These are phyloP conservation scores for Oenanthe oenanthe DNA, from an alignment of 2,113 vertebrate species.

Conservation along the genomic window DNA sequence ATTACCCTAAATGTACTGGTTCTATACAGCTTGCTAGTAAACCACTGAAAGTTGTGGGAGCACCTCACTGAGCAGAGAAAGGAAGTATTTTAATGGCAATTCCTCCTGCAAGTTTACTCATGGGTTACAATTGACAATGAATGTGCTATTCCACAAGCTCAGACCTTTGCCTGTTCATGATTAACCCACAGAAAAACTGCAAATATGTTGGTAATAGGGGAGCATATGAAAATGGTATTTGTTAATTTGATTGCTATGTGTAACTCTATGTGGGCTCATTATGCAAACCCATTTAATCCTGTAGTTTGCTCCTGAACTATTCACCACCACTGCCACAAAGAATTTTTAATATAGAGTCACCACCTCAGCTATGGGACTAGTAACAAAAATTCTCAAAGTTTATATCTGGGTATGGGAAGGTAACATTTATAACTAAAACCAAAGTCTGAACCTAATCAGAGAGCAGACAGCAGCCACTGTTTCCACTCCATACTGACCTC, in stretches of 20 bases:
- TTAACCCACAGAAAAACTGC: not conserved
- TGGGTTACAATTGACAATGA: not conserved
- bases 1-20: slow-evolving; percentile 1
- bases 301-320: not conserved
- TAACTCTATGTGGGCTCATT: not conserved
- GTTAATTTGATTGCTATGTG: not conserved
- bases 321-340: not conserved
- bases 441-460: not conserved
- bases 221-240: not conserved
- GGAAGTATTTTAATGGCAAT: not conserved
- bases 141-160: not conserved
- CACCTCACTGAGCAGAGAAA: not conserved
- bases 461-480: not conserved
- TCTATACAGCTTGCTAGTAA: not conserved
- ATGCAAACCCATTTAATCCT: not conserved
- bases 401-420: not conserved
- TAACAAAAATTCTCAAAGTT: not conserved
- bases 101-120: slow-evolving; percentile 8
- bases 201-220: not conserved
- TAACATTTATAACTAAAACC: not conserved
- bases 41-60: not conserved
- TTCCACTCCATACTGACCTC: too few species aligned
- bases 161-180: not conserved
- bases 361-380: not conserved
- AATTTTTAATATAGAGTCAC: not conserved